These are phyloP conservation scores for Drosophila paulistorum DNA, from an alignment of 1,140 invertebrate species.

Conservation along the genomic window DNA sequence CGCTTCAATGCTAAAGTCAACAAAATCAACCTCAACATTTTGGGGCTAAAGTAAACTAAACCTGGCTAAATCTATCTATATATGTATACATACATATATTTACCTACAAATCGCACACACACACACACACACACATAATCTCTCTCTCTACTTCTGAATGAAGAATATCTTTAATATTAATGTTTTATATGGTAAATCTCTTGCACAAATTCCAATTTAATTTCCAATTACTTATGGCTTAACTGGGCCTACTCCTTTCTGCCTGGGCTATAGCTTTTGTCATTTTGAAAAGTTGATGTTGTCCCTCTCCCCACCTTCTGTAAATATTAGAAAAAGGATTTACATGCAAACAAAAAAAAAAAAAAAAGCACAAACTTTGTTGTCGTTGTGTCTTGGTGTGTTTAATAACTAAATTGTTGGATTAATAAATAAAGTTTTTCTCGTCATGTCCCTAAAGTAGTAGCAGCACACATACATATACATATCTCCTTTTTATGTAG, in stretches of 20 bases:
- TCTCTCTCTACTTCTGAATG: no score
- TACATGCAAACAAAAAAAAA: slow-evolving; percentile 32
- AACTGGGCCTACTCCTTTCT: slow-evolving; percentile 1
- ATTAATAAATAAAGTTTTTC: slow-evolving; percentile 46
- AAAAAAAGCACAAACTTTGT: neutral
- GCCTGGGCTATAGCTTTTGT: slow-evolving; percentile 11
- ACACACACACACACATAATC: slow-evolving; percentile 14
- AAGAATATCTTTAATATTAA: slow-evolving; percentile 4
- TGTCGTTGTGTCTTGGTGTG: neutral
- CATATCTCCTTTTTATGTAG: neutral
- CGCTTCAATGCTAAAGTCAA: neutral
- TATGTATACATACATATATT: slow-evolving; percentile 21
- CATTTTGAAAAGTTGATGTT: slow-evolving; percentile 14
- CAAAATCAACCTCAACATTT: neutral
- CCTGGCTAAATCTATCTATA: slow-evolving; percentile 14
- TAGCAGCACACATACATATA: neutral
- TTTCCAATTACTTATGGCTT: slow-evolving; percentile 64
- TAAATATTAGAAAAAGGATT: slow-evolving; percentile 26
- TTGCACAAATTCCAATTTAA: slow-evolving; percentile 48
- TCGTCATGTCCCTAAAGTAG: neutral
- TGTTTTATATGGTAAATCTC: neutral
- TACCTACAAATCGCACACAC: slow-evolving; percentile 7
- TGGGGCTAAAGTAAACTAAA: slow-evolving; percentile 3
- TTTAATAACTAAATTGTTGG: slow-evolving; percentile 48
- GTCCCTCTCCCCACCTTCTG: neutral